Evolutionary conservation across 2,113 vertebrate species (phyloP).

Genomic region (Tiliqua scincoides): DNA sequence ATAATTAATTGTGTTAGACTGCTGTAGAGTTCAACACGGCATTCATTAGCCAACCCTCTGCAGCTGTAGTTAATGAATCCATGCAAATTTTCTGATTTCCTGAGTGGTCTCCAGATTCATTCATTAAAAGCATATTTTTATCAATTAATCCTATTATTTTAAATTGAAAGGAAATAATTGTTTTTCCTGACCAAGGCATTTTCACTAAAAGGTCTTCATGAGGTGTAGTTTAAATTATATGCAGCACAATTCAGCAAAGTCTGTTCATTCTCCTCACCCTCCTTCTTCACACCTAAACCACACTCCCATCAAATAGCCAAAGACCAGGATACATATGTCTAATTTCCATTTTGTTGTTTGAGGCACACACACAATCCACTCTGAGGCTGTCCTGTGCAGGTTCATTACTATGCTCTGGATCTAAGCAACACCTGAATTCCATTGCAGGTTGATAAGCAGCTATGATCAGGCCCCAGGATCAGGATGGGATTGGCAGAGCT

Average conservation of each 20-base stretch:
- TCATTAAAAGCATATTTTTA: slow-evolving; percentile 6
- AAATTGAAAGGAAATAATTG: not conserved
- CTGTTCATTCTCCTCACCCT: not conserved
- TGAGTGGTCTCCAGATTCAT: not conserved
- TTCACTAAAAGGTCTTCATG: not conserved
- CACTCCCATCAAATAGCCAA: not conserved
- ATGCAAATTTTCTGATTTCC: not conserved
- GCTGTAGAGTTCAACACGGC: not conserved
- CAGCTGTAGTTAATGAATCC: not conserved
- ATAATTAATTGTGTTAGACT: slow-evolving; percentile 19
- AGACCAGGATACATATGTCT: not conserved
- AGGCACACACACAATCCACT: too few relatives aligned
- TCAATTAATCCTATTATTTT: not conserved
- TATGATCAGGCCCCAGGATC: too few relatives aligned
- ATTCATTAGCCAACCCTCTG: slow-evolving; percentile 4
- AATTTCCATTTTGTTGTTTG: too few relatives aligned
- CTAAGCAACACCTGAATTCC: too few relatives aligned
- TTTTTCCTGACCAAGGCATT: not conserved
- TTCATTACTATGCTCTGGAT: too few relatives aligned
- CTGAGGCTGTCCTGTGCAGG: too few relatives aligned
- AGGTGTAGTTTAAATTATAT: not conserved
- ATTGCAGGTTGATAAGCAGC: too few relatives aligned
- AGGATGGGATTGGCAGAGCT: too few relatives aligned
- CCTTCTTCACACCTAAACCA: not conserved
- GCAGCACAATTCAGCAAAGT: not conserved